Conservation (phyloP, 2,113 vertebrate species). For the Thermophis baileyi region DNA sequence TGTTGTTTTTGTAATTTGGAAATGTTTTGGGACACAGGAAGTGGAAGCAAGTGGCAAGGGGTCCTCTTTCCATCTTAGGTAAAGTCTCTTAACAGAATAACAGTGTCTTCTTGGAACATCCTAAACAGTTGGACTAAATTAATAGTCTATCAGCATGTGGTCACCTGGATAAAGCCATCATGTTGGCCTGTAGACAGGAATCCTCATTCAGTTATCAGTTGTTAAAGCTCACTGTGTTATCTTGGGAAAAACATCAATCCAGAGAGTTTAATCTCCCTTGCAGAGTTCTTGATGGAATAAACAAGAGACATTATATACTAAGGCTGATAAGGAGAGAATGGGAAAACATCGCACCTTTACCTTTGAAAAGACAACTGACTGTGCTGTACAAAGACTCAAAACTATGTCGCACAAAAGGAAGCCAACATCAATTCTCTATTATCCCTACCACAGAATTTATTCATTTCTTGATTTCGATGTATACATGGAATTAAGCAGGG, state of each 20-base stretch:
- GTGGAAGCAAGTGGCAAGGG: background rate
- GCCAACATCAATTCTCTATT: background rate
- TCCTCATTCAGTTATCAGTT: background rate
- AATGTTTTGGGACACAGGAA: background rate
- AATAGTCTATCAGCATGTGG: background rate
- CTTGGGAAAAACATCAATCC: background rate
- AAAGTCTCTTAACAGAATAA: background rate
- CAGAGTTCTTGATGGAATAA: background rate
- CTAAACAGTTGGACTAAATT: background rate
- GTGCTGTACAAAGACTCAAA: background rate
- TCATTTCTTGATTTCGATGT: no score
- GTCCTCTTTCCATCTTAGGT: background rate
- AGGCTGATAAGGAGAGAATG: background rate
- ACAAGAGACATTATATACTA: background rate
- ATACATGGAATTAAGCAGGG: no score
- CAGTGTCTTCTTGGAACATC: background rate
- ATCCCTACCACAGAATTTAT: background rate
- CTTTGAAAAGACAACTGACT: background rate
- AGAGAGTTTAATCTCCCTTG: background rate
- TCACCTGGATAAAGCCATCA: background rate
- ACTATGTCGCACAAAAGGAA: background rate
- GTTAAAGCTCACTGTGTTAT: background rate
- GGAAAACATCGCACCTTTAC: background rate
- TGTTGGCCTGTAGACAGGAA: background rate
- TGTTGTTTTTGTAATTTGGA: background rate